These are phyloP conservation scores for Acleris sparsana DNA, from an alignment of 2,888 invertebrate genomes.

Conservation along the genomic window DNA sequence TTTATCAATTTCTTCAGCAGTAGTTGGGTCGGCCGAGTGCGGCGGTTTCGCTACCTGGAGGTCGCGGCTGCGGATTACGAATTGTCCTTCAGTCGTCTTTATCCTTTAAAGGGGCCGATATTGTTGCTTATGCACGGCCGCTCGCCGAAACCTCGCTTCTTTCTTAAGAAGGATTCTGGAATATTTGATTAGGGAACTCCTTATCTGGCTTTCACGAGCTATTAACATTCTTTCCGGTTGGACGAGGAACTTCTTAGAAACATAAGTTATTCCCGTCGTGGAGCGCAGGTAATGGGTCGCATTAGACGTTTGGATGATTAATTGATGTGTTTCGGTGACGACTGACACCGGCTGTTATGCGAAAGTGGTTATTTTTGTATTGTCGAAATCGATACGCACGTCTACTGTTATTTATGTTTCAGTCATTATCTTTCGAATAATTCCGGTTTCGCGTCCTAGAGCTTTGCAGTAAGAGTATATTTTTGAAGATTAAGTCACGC, in stretches of 20 bases:
- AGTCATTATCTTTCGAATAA: too few relatives aligned
- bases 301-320: slow-evolving; percentile 31
- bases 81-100: slow-evolving; percentile 68
- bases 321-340: slow-evolving; percentile 27
- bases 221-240: slow-evolving; percentile 64
- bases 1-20: slow-evolving; percentile 25
- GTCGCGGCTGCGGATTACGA: slow-evolving; percentile 68
- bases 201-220: slow-evolving; percentile 70
- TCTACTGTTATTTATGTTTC: too few relatives aligned
- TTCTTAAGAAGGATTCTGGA: slow-evolving; percentile 72
- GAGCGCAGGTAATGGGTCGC: slow-evolving; percentile 31
- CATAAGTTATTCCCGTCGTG: slow-evolving; percentile 39
- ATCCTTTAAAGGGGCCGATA: slow-evolving; percentile 74
- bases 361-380: not conserved
- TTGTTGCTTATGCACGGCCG: slow-evolving; percentile 74
- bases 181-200: slow-evolving; percentile 76
- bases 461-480: too few relatives aligned
- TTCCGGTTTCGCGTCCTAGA: too few relatives aligned
- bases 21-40: slow-evolving; percentile 11
- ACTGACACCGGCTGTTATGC: not conserved
- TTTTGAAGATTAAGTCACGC: too few relatives aligned
- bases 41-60: slow-evolving; percentile 39
- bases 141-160: slow-evolving; percentile 56
- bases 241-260: slow-evolving; percentile 56
- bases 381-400: not conserved